phyloP scores from a whole-genome alignment of 1,140 invertebrate species.

The Caenorhabditis brenneri region DNA sequence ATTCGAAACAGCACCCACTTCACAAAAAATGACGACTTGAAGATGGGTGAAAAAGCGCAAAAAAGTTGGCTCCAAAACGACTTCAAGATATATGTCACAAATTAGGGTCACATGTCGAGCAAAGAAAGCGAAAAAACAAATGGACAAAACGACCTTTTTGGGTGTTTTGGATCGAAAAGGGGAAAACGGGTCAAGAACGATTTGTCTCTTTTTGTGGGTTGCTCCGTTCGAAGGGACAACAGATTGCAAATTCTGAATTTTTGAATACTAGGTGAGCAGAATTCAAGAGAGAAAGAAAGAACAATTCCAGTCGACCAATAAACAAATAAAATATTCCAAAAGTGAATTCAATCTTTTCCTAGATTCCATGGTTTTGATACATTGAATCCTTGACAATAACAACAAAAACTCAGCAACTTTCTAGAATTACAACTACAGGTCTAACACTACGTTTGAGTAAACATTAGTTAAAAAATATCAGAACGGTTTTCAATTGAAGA shows the following conservation, averaged over 20 bases:
- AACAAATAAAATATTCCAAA: background rate
- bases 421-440: no score
- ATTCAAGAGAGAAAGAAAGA: background rate
- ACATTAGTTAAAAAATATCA: no score
- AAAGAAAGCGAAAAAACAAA: background rate
- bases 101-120: slow-evolving; percentile 1
- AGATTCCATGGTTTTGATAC: no score
- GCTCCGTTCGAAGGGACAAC: background rate
- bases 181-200: background rate
- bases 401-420: no score
- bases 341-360: background rate
- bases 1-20: background rate
- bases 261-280: background rate
- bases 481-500: no score
- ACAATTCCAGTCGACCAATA: background rate
- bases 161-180: background rate
- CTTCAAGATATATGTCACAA: slow-evolving; percentile 31
- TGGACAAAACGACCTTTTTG: background rate
- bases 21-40: slow-evolving; percentile 4
- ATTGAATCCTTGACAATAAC: no score
- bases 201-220: background rate
- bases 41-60: slow-evolving; percentile 22
- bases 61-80: slow-evolving; percentile 12
- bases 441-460: no score
- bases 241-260: slow-evolving; percentile 16